Evolutionary conservation across 2,888 invertebrate species (phyloP).

Genomic region (Polietes domitor): DNA sequence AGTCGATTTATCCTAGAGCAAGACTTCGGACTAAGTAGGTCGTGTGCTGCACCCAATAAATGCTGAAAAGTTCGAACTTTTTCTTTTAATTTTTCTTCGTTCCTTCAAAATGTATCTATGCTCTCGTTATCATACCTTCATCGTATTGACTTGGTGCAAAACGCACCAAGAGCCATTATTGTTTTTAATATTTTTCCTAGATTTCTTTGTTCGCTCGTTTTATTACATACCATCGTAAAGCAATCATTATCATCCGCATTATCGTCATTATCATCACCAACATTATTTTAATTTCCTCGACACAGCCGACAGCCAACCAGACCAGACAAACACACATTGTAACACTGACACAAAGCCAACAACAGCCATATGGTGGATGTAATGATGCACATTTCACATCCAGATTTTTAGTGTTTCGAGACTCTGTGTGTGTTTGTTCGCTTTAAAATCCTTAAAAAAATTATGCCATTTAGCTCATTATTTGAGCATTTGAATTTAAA

Average conservation of each 20-base stretch:
- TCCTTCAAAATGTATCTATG: too few relatives aligned
- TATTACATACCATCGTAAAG: neutral
- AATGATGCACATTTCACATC: neutral
- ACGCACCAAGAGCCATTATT: neutral
- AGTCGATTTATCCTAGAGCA: too few relatives aligned
- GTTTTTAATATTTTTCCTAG: constrained; percentile 21
- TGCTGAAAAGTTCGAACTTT: too few relatives aligned
- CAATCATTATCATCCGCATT: neutral
- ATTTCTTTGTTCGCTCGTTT: neutral
- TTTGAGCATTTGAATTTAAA: neutral
- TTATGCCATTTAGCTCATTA: constrained; percentile 11
- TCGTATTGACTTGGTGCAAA: neutral
- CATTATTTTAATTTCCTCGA: neutral
- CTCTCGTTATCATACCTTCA: neutral
- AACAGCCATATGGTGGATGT: neutral
- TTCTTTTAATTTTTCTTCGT: too few relatives aligned
- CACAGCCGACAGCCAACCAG: neutral
- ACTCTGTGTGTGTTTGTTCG: neutral
- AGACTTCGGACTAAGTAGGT: too few relatives aligned
- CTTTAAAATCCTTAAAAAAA: neutral
- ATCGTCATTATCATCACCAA: neutral
- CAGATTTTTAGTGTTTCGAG: neutral
- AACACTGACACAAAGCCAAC: neutral
- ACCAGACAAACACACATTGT: neutral
- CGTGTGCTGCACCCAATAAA: too few relatives aligned